Percentiles rank a stretch among this genome's conserved stretches.
These are phyloP conservation scores for Sparidentex hasta DNA, from an alignment of 2,797 vertebrate genomes.

Conservation along the genomic window DNA sequence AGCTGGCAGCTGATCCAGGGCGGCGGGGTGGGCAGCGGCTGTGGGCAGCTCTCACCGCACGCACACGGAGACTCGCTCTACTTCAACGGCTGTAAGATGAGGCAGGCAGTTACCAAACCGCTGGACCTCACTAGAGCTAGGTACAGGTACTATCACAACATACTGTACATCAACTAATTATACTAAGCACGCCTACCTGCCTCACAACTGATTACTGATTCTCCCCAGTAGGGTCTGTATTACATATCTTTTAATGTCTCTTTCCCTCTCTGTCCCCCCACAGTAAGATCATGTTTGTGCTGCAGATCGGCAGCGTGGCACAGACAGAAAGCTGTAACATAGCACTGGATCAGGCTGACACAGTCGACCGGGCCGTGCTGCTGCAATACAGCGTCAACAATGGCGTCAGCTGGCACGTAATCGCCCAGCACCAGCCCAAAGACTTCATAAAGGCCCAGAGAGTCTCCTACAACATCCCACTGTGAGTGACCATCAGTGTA, in stretches of 20 bases:
- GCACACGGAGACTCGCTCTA: slow-evolving; percentile 98
- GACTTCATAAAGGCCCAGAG: slow-evolving; percentile 98
- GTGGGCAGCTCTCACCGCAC: slow-evolving; percentile 96
- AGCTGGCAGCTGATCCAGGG: slow-evolving; percentile 98
- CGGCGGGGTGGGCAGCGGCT: slow-evolving; percentile 94
- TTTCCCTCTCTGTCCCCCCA: slow-evolving; percentile 43
- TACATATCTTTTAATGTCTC: background rate
- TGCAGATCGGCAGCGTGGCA: slow-evolving; percentile 96
- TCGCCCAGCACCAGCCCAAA: slow-evolving; percentile 98
- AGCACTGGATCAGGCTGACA: slow-evolving; percentile 92
- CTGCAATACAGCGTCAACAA: slow-evolving; percentile 98
- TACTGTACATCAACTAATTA: slow-evolving; percentile 22
- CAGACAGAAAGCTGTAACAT: slow-evolving; percentile 98
- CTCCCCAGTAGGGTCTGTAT: background rate
- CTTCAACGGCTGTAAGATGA: slow-evolving; percentile 96
- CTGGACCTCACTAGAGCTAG: slow-evolving; percentile 98
- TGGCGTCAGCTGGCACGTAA: slow-evolving; percentile 97
- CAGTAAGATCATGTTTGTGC: slow-evolving; percentile 99
- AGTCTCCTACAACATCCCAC: slow-evolving; percentile 97
- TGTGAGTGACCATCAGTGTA: slow-evolving; percentile 86
- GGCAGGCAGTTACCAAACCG: slow-evolving; percentile 96
- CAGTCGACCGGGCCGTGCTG: slow-evolving; percentile 95
- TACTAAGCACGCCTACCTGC: background rate
- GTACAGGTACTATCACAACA: slow-evolving; percentile 85
- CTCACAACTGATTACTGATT: background rate